phyloP scores from a whole-genome alignment of 2,113 vertebrate species.

The Anarrhichthys ocellatus region DNA sequence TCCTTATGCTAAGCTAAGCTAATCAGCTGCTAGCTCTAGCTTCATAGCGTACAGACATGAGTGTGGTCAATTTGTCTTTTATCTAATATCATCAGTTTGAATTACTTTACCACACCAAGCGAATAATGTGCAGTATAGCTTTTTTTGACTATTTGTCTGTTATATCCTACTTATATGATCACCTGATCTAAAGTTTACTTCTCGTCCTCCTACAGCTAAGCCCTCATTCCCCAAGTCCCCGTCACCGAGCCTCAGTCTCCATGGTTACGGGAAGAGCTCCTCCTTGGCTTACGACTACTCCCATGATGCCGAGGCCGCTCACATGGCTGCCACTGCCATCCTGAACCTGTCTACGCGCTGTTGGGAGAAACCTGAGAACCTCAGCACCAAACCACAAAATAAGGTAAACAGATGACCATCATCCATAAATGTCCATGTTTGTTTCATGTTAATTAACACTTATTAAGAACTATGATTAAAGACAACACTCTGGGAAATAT shows the following conservation, averaged over 20 bases:
- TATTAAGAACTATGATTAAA: not conserved
- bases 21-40: too few relatives aligned
- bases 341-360: slow-evolving; percentile 98
- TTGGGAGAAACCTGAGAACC: slow-evolving; percentile 98
- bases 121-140: not conserved
- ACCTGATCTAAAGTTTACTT: not conserved
- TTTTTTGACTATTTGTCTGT: not conserved
- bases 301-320: slow-evolving; percentile 95
- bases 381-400: slow-evolving; percentile 92
- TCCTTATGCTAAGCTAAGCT: not conserved
- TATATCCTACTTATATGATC: not conserved
- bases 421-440: not conserved
- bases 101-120: not conserved
- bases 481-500: not conserved
- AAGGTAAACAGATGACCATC: slow-evolving; percentile 83
- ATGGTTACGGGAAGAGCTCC: slow-evolving; percentile 87
- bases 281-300: slow-evolving; percentile 91
- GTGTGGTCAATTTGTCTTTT: not conserved
- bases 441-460: not conserved
- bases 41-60: too few relatives aligned
- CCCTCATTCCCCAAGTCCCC: slow-evolving; percentile 89
- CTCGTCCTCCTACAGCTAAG: slow-evolving; percentile 84
- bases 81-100: not conserved
- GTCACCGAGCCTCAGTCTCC: slow-evolving; percentile 88
- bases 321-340: slow-evolving; percentile 99